phyloP scores from a whole-genome alignment of 1,140 invertebrate genomes.

The Danaus melanippus region DNA sequence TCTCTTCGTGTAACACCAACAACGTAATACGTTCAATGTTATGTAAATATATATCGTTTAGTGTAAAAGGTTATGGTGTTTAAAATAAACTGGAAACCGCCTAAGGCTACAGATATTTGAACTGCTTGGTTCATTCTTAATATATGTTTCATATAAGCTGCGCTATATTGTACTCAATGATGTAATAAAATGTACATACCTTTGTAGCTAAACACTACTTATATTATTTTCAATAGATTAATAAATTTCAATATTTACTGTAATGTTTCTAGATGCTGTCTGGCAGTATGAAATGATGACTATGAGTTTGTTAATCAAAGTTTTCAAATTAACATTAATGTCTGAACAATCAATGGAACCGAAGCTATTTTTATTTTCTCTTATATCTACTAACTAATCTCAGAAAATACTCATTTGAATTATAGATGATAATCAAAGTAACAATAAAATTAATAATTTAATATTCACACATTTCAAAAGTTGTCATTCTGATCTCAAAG shows the following conservation, averaged over 20 bases:
- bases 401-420: no score
- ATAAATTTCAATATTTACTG: conserved; percentile 10
- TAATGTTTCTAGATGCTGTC: no score
- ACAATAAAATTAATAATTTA: no score
- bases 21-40: conserved; percentile 18
- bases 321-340: conserved; percentile 2
- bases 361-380: no score
- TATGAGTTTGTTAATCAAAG: conserved; percentile 2
- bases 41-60: conserved; percentile 25
- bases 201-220: conserved; percentile 23
- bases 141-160: conserved; percentile 29
- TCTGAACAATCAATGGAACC: background rate
- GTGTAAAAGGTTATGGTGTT: conserved; percentile 34
- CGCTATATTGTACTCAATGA: conserved; percentile 29
- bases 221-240: conserved; percentile 35
- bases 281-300: no score
- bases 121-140: conserved; percentile 23
- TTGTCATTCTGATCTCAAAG: no score
- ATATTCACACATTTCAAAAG: no score
- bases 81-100: conserved; percentile 29
- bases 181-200: conserved; percentile 65
- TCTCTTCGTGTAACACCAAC: conserved; percentile 59
- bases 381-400: no score
- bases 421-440: no score
- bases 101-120: conserved; percentile 38